These are phyloP conservation scores for Acanthopagrus latus DNA, from an alignment of 2,797 vertebrate genomes.

Conservation along the genomic window DNA sequence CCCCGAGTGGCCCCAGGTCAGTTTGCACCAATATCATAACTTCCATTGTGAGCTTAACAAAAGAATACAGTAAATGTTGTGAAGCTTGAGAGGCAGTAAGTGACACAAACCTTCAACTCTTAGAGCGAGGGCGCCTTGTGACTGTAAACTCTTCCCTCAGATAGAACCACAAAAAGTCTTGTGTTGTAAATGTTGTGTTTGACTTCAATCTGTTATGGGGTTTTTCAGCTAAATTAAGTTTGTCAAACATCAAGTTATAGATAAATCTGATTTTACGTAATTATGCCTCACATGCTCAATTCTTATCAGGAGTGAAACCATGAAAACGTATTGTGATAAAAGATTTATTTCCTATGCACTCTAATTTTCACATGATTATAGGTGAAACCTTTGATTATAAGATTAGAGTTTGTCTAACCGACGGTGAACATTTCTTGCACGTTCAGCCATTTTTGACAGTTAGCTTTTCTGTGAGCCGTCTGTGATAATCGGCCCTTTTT, in stretches of 20 bases:
- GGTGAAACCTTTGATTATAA: not conserved
- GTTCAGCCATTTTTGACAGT: not conserved
- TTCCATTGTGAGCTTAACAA: constrained; percentile 35
- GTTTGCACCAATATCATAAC: constrained; percentile 40
- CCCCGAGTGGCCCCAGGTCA: constrained; percentile 24
- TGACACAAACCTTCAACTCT: constrained; percentile 14
- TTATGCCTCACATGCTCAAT: not conserved
- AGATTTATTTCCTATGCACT: not conserved
- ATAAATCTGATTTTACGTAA: not conserved
- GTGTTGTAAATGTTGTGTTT: not conserved
- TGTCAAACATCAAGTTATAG: not conserved
- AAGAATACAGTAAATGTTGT: constrained; percentile 24
- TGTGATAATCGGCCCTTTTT: constrained; percentile 6
- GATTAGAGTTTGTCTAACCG: constrained; percentile 23
- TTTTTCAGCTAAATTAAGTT: not conserved
- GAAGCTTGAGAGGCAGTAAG: constrained; percentile 1
- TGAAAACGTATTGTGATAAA: not conserved
- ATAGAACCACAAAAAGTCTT: not conserved
- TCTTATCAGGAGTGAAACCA: too few relatives aligned
- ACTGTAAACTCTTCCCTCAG: not conserved
- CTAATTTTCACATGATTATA: not conserved
- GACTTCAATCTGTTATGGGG: not conserved
- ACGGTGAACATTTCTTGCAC: not conserved
- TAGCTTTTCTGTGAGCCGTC: not conserved
- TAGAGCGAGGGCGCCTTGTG: not conserved